These are phyloP conservation scores for Pristionchus pacificus DNA, from an alignment of 1,140 invertebrate species.

Conservation along the genomic window DNA sequence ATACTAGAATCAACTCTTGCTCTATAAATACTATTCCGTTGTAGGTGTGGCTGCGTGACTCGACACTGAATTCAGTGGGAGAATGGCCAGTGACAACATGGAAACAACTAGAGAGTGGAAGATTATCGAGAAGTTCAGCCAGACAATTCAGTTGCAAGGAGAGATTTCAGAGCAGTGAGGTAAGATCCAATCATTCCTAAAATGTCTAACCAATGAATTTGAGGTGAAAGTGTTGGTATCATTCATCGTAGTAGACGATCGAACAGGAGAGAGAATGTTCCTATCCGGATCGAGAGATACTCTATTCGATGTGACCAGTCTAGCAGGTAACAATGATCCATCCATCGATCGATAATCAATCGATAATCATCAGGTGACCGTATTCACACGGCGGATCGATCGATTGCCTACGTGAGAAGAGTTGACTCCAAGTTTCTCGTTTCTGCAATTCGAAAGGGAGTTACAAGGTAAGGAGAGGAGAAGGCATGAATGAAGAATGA, in stretches of 20 bases:
- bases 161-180: slow-evolving; percentile 34
- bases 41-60: slow-evolving; percentile 80
- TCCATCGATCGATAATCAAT: slow-evolving; percentile 13
- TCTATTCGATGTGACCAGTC: slow-evolving; percentile 33
- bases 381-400: neutral
- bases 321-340: slow-evolving; percentile 21
- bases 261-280: slow-evolving; percentile 33
- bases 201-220: slow-evolving; percentile 12
- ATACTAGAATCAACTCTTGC: slow-evolving; percentile 12
- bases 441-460: neutral
- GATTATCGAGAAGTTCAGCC: slow-evolving; percentile 14
- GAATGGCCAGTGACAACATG: slow-evolving; percentile 47
- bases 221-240: slow-evolving; percentile 28
- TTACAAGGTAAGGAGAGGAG: slow-evolving; percentile 5
- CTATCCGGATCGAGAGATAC: slow-evolving; percentile 25
- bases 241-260: slow-evolving; percentile 27
- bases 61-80: slow-evolving; percentile 83
- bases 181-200: neutral
- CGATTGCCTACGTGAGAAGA: neutral
- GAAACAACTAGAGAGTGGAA: slow-evolving; percentile 25
- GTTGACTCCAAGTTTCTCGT: neutral
- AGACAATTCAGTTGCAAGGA: slow-evolving; percentile 32
- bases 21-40: slow-evolving; percentile 9
- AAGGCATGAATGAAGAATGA: neutral
- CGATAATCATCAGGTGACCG: neutral